phyloP scores from a whole-genome alignment of 2,888 invertebrate species.

The Drosophila meridiana region DNA sequence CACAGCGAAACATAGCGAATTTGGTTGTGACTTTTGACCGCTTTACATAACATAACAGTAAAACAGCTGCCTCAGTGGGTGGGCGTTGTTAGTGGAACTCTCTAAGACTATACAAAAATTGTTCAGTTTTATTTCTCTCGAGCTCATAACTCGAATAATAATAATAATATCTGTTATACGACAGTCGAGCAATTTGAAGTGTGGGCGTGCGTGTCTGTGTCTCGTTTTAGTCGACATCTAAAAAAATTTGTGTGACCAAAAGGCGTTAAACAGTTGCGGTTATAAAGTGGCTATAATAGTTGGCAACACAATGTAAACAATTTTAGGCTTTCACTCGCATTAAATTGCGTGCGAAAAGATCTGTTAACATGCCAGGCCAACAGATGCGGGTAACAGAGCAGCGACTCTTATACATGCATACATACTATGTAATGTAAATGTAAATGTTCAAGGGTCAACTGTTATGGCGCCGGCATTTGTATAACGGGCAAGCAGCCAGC shows the following conservation, averaged over 20 bases:
- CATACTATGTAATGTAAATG: background rate
- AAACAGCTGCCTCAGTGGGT: background rate
- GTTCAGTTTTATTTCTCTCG: slow-evolving; percentile 27
- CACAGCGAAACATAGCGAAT: slow-evolving; percentile 50
- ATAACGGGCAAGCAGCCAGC: slow-evolving; percentile 10
- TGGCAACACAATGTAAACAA: slow-evolving; percentile 43
- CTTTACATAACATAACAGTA: slow-evolving; percentile 51
- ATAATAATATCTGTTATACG: slow-evolving; percentile 26
- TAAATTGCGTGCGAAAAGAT: slow-evolving; percentile 45
- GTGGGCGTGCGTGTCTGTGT: slow-evolving; percentile 28
- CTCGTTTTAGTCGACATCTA: slow-evolving; percentile 21
- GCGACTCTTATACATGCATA: background rate
- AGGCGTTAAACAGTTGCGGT: slow-evolving; percentile 69
- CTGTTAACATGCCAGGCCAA: slow-evolving; percentile 4
- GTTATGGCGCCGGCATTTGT: slow-evolving; percentile 10
- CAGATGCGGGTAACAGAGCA: slow-evolving; percentile 25
- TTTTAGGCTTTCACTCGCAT: slow-evolving; percentile 68
- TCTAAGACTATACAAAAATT: background rate
- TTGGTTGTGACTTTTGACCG: slow-evolving; percentile 52
- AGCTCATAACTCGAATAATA: background rate
- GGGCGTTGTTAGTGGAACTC: slow-evolving; percentile 16
- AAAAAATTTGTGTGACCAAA: slow-evolving; percentile 39
- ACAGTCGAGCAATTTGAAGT: slow-evolving; percentile 5
- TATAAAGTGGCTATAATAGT: slow-evolving; percentile 53
- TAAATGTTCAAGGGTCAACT: background rate